A percentile compares a stretch with the other conserved stretches of the same genome.
Conservation (phyloP, 1,140 invertebrate genomes). For the Cotesia chilonis region DNA sequence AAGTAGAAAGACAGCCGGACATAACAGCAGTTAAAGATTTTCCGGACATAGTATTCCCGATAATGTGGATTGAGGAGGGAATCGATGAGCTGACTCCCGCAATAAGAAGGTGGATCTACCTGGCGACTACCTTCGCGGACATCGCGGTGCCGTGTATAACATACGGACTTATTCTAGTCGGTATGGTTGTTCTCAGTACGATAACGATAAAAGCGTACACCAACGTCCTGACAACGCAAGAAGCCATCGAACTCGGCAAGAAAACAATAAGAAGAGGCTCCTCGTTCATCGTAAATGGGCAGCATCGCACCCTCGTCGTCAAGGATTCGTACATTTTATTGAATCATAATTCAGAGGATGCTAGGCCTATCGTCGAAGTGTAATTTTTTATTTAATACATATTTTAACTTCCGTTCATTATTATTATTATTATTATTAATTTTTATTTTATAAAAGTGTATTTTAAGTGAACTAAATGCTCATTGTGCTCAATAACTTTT, state of each 20-base stretch:
- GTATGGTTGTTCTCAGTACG: slow-evolving; percentile 70
- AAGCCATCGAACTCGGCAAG: slow-evolving; percentile 79
- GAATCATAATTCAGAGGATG: slow-evolving; percentile 52
- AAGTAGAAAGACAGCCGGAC: slow-evolving; percentile 76
- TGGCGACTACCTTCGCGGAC: slow-evolving; percentile 79
- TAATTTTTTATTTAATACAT: neutral
- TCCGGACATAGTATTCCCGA: slow-evolving; percentile 82
- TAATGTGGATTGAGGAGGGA: slow-evolving; percentile 90
- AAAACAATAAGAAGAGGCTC: slow-evolving; percentile 76
- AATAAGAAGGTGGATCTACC: slow-evolving; percentile 79
- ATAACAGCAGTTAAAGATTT: slow-evolving; percentile 79
- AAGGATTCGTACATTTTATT: slow-evolving; percentile 72
- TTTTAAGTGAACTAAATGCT: slow-evolving; percentile 9
- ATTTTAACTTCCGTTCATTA: too few species aligned
- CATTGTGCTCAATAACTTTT: slow-evolving; percentile 23
- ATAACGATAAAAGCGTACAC: slow-evolving; percentile 79
- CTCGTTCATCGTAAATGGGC: slow-evolving; percentile 74
- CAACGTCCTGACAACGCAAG: slow-evolving; percentile 76
- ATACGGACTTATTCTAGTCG: slow-evolving; percentile 77
- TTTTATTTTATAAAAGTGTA: slow-evolving; percentile 2
- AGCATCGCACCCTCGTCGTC: slow-evolving; percentile 71
- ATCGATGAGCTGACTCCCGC: slow-evolving; percentile 80
- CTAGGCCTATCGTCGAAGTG: slow-evolving; percentile 32
- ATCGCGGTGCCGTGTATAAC: slow-evolving; percentile 73
- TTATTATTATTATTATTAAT: neutral